Conservation (phyloP, 2,888 invertebrate species). For the Asteroscopus sphinx region DNA sequence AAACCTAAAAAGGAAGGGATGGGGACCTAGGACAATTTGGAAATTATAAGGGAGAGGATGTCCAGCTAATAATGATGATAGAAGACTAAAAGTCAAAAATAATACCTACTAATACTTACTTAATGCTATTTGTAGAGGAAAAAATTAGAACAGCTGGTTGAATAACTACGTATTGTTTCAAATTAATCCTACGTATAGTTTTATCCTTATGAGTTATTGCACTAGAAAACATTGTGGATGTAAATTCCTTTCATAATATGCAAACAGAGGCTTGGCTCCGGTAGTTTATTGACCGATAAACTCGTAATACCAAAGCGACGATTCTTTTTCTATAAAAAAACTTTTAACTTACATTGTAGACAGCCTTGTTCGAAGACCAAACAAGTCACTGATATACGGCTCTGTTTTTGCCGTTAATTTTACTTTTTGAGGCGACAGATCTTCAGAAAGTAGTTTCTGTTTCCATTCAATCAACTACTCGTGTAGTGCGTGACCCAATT, state of each 20-base stretch:
- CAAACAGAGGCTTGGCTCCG: slow-evolving; percentile 32
- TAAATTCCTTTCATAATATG: neutral
- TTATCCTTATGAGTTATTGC: slow-evolving; percentile 11
- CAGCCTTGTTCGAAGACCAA: slow-evolving; percentile 10
- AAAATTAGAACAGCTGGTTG: neutral
- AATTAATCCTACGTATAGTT: neutral
- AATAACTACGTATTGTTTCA: neutral
- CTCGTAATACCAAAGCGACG: neutral
- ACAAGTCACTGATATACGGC: slow-evolving; percentile 16
- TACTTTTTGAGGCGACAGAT: too few relatives aligned
- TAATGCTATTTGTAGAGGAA: neutral
- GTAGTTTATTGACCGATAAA: slow-evolving; percentile 30
- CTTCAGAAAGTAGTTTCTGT: slow-evolving; percentile 15
- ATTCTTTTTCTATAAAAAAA: slow-evolving; percentile 34
- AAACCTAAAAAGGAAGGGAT: too few relatives aligned
- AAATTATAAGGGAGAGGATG: too few relatives aligned
- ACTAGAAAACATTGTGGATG: slow-evolving; percentile 1
- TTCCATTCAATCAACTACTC: slow-evolving; percentile 6
- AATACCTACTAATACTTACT: too few relatives aligned
- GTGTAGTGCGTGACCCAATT: slow-evolving; percentile 25
- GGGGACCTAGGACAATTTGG: too few relatives aligned
- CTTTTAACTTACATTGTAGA: slow-evolving; percentile 12
- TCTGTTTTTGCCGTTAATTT: slow-evolving; percentile 18
- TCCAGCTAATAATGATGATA: too few relatives aligned
- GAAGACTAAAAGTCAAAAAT: too few relatives aligned